phyloP scores from a whole-genome alignment of 92 coral and sea anemone genomes.

The Diadumene lineata region DNA sequence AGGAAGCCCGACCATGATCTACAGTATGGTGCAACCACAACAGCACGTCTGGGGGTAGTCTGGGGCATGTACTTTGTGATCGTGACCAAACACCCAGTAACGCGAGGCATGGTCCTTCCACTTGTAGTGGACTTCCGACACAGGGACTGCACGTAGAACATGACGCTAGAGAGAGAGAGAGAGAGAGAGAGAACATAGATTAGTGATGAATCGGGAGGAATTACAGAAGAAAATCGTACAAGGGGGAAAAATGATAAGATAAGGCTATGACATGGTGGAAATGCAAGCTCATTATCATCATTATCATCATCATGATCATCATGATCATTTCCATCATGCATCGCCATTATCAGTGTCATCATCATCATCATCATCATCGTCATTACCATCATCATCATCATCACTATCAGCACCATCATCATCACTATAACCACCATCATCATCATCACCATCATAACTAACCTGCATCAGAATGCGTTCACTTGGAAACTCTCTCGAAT shows the following conservation, averaged over 20 bases:
- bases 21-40: conserved; percentile 69
- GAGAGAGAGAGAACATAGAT: not conserved
- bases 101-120: conserved; percentile 69
- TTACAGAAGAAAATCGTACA: not conserved
- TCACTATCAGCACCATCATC: not conserved
- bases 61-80: conserved; percentile 81
- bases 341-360: not conserved
- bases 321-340: not conserved
- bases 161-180: conserved; percentile 55
- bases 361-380: not conserved
- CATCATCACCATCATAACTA: not conserved
- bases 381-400: not conserved
- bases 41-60: conserved; percentile 93
- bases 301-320: not conserved
- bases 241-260: too few relatives aligned
- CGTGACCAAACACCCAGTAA: conserved; percentile 89
- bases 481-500: conserved; percentile 57
- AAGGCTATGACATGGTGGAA: too few relatives aligned
- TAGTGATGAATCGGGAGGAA: not conserved
- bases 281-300: not conserved
- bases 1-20: conserved; percentile 11
- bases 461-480: conserved; percentile 81
- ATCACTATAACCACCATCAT: not conserved
- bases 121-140: conserved; percentile 79
- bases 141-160: conserved; percentile 80